These are phyloP conservation scores for Corythornis vintsioides DNA, from an alignment of 2,113 vertebrate species.

Conservation along the genomic window DNA sequence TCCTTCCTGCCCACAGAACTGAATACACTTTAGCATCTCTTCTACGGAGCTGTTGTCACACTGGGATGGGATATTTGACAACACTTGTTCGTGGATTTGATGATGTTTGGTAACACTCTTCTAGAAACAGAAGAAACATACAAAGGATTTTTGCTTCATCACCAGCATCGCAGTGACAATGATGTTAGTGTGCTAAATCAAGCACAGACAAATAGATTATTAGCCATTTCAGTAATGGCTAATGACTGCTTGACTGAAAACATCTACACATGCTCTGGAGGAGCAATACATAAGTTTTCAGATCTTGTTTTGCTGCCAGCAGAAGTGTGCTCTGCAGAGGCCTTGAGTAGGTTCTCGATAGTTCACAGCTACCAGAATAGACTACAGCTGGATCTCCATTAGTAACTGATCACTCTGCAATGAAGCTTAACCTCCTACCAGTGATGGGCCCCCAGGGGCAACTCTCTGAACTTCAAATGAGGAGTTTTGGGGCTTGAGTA, in stretches of 20 bases:
- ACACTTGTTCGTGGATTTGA: neutral
- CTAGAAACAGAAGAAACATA: neutral
- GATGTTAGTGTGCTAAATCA: neutral
- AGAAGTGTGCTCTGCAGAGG: neutral
- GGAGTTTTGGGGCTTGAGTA: conserved; percentile 65
- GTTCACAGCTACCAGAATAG: neutral
- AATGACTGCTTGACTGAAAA: neutral
- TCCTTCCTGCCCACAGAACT: neutral
- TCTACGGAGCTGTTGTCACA: neutral
- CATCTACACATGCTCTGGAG: neutral
- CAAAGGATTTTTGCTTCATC: neutral
- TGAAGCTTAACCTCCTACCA: conserved; percentile 67
- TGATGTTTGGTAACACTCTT: neutral
- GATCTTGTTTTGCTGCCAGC: neutral
- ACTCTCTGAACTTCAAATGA: conserved; percentile 62
- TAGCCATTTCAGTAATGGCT: neutral
- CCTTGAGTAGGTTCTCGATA: neutral
- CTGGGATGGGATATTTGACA: neutral
- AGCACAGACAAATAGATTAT: neutral
- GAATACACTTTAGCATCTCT: neutral
- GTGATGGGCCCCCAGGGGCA: conserved; percentile 21
- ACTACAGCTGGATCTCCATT: neutral
- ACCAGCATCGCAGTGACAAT: neutral
- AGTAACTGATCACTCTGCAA: conserved; percentile 39
- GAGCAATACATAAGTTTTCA: neutral